These are phyloP conservation scores for Proterorhinus semilunaris DNA, from an alignment of 2,113 vertebrate genomes.

Conservation along the genomic window DNA sequence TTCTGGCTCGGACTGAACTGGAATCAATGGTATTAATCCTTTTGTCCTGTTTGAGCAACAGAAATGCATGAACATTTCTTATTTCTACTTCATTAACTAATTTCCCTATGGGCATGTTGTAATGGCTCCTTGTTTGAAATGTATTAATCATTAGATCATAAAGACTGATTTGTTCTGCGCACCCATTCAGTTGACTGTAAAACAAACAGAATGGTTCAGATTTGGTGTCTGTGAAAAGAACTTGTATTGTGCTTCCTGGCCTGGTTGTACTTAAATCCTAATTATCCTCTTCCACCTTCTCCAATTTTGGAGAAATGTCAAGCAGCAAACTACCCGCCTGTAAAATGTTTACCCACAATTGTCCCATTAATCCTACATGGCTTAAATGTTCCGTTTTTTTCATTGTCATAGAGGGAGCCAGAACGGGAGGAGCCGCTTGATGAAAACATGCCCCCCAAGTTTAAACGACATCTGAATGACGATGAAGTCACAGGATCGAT, in stretches of 20 bases:
- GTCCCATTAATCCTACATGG: not conserved
- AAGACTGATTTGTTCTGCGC: not conserved
- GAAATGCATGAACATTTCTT: not conserved
- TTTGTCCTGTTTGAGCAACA: slow-evolving; percentile 21
- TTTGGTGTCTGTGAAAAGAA: not conserved
- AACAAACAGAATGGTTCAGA: not conserved
- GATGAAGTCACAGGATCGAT: slow-evolving; percentile 96
- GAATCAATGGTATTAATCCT: slow-evolving; percentile 78
- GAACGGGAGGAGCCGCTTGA: slow-evolving; percentile 78
- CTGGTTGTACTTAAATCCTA: not conserved
- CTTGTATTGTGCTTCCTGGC: not conserved
- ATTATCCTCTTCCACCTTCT: slow-evolving; percentile 9
- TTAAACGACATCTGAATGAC: slow-evolving; percentile 95
- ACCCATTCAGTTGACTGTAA: not conserved
- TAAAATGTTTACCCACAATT: not conserved
- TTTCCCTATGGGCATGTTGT: slow-evolving; percentile 1
- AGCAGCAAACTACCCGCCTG: not conserved
- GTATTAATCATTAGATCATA: not conserved
- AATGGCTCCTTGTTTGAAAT: not conserved
- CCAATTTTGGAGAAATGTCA: not conserved
- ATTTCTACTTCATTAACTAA: not conserved
- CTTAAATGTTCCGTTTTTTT: slow-evolving; percentile 19
- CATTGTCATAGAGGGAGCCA: slow-evolving; percentile 74
- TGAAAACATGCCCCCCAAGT: slow-evolving; percentile 93
- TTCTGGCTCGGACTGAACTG: slow-evolving; percentile 67